Conservation (phyloP, 2,113 vertebrate genomes). For the Cariama cristata region DNA sequence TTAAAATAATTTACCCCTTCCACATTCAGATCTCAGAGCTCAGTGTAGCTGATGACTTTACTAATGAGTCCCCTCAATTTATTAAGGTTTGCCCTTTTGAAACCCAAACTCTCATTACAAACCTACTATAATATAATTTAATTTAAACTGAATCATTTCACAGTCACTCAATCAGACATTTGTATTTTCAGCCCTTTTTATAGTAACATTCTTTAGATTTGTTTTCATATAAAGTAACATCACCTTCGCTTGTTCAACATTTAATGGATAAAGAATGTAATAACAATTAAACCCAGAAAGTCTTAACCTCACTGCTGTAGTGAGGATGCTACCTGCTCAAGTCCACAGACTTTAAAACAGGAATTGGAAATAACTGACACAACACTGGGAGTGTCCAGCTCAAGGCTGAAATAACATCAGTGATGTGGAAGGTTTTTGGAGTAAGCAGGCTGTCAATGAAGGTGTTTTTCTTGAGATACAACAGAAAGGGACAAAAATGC, state of each 20-base stretch:
- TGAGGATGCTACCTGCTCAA: not conserved
- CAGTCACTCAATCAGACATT: not conserved
- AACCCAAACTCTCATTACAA: not conserved
- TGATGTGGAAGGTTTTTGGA: not conserved
- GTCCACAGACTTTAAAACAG: not conserved
- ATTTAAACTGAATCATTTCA: not conserved
- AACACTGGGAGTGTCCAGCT: accelerated
- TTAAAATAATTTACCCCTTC: not conserved
- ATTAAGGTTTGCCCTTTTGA: not conserved
- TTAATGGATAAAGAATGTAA: not conserved
- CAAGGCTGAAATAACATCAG: not conserved
- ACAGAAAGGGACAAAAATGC: not conserved
- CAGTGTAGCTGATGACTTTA: not conserved
- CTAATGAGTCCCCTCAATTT: conserved; percentile 20
- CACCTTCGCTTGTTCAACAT: not conserved
- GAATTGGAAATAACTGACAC: not conserved
- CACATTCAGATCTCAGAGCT: not conserved
- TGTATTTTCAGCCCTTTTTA: not conserved
- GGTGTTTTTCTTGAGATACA: not conserved
- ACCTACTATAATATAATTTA: not conserved
- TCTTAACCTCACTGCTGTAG: not conserved
- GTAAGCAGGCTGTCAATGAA: not conserved
- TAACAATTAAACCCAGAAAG: not conserved
- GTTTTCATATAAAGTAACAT: not conserved
- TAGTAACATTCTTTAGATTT: not conserved